Conservation (phyloP, 2,888 invertebrate genomes). For the Aleiodes testaceus region DNA sequence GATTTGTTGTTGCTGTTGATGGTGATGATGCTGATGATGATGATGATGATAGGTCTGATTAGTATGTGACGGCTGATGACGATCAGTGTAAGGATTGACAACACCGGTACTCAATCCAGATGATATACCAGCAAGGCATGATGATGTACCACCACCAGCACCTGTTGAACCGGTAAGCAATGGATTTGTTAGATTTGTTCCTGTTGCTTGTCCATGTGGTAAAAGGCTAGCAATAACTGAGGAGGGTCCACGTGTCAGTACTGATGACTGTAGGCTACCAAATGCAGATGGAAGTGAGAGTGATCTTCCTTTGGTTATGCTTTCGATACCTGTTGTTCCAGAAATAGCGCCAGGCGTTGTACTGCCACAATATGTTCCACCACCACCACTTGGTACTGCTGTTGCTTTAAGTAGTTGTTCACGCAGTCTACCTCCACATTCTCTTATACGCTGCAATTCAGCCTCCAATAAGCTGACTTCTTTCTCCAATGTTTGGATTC, state of each 20-base stretch:
- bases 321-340: slow-evolving; percentile 62
- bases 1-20: slow-evolving; percentile 70
- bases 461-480: slow-evolving; percentile 87
- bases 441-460: slow-evolving; percentile 79
- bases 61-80: slow-evolving; percentile 61
- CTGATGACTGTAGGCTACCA: slow-evolving; percentile 62
- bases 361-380: slow-evolving; percentile 53
- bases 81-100: slow-evolving; percentile 68
- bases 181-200: slow-evolving; percentile 64
- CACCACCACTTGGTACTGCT: slow-evolving; percentile 60
- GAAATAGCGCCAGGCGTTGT: slow-evolving; percentile 75
- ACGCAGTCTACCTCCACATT: slow-evolving; percentile 69
- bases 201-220: slow-evolving; percentile 59
- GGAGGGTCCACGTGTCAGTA: slow-evolving; percentile 63
- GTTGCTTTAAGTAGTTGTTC: slow-evolving; percentile 68
- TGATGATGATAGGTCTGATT: slow-evolving; percentile 66
- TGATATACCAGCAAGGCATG: slow-evolving; percentile 65
- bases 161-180: slow-evolving; percentile 67
- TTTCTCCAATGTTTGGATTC: slow-evolving; percentile 90
- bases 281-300: slow-evolving; percentile 54
- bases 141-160: slow-evolving; percentile 57
- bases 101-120: slow-evolving; percentile 67
- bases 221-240: slow-evolving; percentile 60
- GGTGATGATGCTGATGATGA: slow-evolving; percentile 65
- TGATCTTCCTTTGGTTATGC: slow-evolving; percentile 43